These are phyloP conservation scores for Climacteris rufus DNA, from an alignment of 2,113 vertebrate species.

Conservation along the genomic window DNA sequence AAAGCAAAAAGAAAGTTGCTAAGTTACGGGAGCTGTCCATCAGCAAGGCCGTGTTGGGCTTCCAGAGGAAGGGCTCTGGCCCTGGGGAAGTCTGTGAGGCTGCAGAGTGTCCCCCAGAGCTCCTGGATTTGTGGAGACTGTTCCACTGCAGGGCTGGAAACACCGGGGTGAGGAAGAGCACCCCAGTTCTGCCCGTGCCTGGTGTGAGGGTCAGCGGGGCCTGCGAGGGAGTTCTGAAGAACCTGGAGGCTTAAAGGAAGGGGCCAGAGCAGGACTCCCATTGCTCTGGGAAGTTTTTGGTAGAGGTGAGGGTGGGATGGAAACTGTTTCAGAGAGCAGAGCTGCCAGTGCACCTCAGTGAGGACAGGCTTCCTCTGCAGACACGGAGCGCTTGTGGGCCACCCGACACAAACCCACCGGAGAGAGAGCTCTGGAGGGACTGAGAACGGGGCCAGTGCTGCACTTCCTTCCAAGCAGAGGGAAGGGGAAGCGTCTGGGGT, in stretches of 20 bases:
- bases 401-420: too few relatives aligned
- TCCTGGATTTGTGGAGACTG: background rate
- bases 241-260: background rate
- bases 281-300: rapidly evolving
- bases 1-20: conserved; percentile 76
- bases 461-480: background rate
- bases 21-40: conserved; percentile 70
- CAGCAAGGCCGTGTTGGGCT: background rate
- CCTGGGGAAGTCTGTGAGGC: background rate
- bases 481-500: background rate
- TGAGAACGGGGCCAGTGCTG: rapidly evolving
- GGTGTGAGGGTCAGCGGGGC: background rate
- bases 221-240: rapidly evolving
- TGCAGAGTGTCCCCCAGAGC: background rate
- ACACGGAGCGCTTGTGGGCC: background rate
- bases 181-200: rapidly evolving
- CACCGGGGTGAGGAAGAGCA: background rate
- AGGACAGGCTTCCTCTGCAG: background rate
- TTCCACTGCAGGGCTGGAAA: background rate
- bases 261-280: background rate
- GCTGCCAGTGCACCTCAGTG: rapidly evolving
- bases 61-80: background rate
- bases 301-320: background rate
- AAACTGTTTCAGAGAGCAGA: background rate
- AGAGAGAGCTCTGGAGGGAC: background rate